Evolutionary conservation across 1,140 invertebrate genomes (phyloP).

Genomic region (Musca domestica): DNA sequence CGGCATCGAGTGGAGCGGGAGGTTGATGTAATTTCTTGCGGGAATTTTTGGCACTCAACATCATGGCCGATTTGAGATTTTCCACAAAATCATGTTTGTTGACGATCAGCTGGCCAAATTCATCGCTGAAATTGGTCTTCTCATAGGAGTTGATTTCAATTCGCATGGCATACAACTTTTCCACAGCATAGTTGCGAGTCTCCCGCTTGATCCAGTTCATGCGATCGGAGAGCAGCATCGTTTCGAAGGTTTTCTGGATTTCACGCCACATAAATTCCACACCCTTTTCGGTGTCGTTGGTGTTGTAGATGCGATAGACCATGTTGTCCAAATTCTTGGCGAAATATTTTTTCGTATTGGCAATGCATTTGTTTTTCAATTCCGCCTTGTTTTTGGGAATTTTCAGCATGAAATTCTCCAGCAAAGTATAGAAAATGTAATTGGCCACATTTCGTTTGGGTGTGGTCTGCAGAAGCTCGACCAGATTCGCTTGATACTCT

Average conservation of each 20-base stretch:
- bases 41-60: slow-evolving; percentile 8
- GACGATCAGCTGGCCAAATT: slow-evolving; percentile 32
- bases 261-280: slow-evolving; percentile 40
- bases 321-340: slow-evolving; percentile 44
- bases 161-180: slow-evolving; percentile 39
- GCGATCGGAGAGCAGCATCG: slow-evolving; percentile 29
- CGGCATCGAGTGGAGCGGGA: slow-evolving; percentile 35
- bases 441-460: slow-evolving; percentile 36
- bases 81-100: slow-evolving; percentile 23
- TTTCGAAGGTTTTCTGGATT: slow-evolving; percentile 35
- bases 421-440: slow-evolving; percentile 38
- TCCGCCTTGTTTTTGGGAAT: slow-evolving; percentile 3
- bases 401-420: slow-evolving; percentile 31
- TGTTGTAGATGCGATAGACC: slow-evolving; percentile 37
- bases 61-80: slow-evolving; percentile 15
- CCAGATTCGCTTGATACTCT: slow-evolving; percentile 35
- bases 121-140: slow-evolving; percentile 35
- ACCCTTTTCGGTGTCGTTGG: slow-evolving; percentile 32
- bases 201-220: slow-evolving; percentile 31
- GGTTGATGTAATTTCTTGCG: slow-evolving; percentile 29
- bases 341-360: slow-evolving; percentile 34
- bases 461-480: slow-evolving; percentile 30
- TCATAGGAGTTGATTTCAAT: slow-evolving; percentile 39
- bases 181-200: slow-evolving; percentile 33
- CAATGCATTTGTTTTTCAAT: slow-evolving; percentile 28